Base-by-base conservation (phyloP, 1,140 invertebrate species). In the Branchinecta lindahli region DNA sequence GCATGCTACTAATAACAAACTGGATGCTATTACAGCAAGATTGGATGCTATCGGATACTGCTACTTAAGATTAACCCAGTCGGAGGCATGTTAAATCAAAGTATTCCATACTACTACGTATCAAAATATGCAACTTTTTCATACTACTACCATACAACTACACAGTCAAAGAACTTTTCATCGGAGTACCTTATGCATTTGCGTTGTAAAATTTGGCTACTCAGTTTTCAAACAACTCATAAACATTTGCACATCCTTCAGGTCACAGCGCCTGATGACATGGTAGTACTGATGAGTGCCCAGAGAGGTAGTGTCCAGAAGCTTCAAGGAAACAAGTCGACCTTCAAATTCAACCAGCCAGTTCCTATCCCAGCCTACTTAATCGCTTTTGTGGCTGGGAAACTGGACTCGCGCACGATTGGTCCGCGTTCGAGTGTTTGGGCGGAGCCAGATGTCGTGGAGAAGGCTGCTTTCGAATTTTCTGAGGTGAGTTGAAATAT, bases 251-350 rank as follows among this genome's bases (percentile, higher is more conserved):
- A 33, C 33, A 46, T 71, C 67, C 77, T 76, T 45, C 73, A 88
- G 86, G 83, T 89, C 44, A 83, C 83, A 67, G 91, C 88, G 68
- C 88, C 89, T n/a, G 79, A 76, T 21, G 85, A 87, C 70, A 81
- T 95, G 21, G 88, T 85, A 4, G 91, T 91, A 7, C 78, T 97
- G 9, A 96, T 97, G 93, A 95, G 92, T 77, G 94, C 92, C 3
- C 75, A 94, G 44, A 80, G 84, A 20, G 81, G 78, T n/a, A 79
- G 77, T 68, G 75, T 75, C 3, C 77, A 79, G 47, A 76, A 81
- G 44, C 66, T 46, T 61, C 52, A 61, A 21, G 65, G n/a, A 21
- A 76, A 77, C 68, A 80, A 75, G 66, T 79, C 76, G 69, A 71
- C 83, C 9, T 85, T 84, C 65, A 79, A 78, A 67, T 96, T 95